Evolutionary conservation across 2,888 invertebrate genomes (phyloP).

Genomic region (Adelognathus sp.): DNA sequence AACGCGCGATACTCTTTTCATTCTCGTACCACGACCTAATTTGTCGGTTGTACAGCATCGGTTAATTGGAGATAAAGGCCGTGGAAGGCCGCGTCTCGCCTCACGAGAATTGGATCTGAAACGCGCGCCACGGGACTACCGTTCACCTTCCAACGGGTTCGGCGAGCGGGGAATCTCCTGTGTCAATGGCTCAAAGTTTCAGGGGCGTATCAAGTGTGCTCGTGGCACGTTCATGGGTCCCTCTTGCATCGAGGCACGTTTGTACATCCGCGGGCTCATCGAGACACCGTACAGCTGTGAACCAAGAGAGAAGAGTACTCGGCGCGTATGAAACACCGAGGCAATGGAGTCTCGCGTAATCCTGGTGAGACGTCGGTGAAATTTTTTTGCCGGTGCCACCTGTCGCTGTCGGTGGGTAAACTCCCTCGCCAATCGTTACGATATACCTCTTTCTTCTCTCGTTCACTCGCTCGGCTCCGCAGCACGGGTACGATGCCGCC

Average conservation of each 20-base stretch:
- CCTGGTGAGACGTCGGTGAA: constrained; percentile 66
- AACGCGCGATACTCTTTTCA: neutral
- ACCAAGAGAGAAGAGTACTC: neutral
- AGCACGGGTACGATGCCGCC: neutral
- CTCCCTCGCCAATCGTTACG: constrained; percentile 61
- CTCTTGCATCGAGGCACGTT: too few relatives aligned
- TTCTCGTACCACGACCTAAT: constrained; percentile 68
- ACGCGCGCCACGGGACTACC: constrained; percentile 10
- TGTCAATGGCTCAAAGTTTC: too few relatives aligned
- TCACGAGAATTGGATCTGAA: constrained; percentile 13
- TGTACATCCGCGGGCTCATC: too few relatives aligned
- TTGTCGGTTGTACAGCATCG: constrained; percentile 69
- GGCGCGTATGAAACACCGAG: constrained; percentile 58
- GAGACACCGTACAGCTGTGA: neutral
- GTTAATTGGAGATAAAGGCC: constrained; percentile 71
- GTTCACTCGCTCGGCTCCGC: constrained; percentile 7
- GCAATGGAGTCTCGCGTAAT: constrained; percentile 62
- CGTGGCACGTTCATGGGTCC: too few relatives aligned
- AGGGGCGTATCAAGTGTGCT: too few relatives aligned
- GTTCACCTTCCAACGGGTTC: neutral
- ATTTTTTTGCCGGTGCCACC: constrained; percentile 73
- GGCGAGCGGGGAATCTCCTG: neutral
- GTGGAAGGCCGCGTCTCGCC: constrained; percentile 22
- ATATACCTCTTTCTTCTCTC: constrained; percentile 46
- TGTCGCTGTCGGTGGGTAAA: constrained; percentile 67